Percentiles rank a stretch among this genome's conserved stretches.
Conservation (phyloP, 1,140 invertebrate genomes). For the Pseudomyrmex flavicornis region DNA sequence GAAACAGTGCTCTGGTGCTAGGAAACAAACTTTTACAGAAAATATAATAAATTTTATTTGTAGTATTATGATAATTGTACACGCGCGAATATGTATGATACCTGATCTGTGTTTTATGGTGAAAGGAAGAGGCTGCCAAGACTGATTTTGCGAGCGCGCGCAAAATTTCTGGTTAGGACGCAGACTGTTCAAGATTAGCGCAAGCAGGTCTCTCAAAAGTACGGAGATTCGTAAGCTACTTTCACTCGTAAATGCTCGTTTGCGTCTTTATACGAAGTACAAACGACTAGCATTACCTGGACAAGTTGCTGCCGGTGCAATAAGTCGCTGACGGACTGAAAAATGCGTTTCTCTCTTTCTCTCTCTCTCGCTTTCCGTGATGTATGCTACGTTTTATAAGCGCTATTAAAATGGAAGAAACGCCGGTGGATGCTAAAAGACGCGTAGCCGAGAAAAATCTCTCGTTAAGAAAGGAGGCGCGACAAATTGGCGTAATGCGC, state of each 20-base stretch:
- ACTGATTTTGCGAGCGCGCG: slow-evolving; percentile 30
- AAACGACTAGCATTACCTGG: slow-evolving; percentile 50
- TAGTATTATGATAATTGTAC: neutral
- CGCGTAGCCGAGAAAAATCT: slow-evolving; percentile 32
- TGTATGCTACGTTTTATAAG: slow-evolving; percentile 44
- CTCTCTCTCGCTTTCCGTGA: slow-evolving; percentile 37
- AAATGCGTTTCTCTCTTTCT: slow-evolving; percentile 45
- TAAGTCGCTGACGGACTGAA: slow-evolving; percentile 31
- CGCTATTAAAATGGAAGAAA: slow-evolving; percentile 50
- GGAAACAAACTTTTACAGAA: too few species aligned
- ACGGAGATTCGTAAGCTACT: slow-evolving; percentile 48
- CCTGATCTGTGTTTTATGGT: slow-evolving; percentile 1
- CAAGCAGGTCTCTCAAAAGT: slow-evolving; percentile 36
- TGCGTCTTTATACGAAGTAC: slow-evolving; percentile 57
- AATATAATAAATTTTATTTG: too few species aligned
- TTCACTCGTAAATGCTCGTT: slow-evolving; percentile 61
- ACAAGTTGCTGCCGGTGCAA: slow-evolving; percentile 42
- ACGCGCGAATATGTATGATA: slow-evolving; percentile 19
- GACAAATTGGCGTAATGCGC: slow-evolving; percentile 55
- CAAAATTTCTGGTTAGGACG: slow-evolving; percentile 46
- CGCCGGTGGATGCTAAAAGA: slow-evolving; percentile 25
- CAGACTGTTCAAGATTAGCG: slow-evolving; percentile 1
- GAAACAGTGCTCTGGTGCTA: too few species aligned
- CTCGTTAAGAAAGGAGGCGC: slow-evolving; percentile 54
- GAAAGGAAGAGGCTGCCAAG: neutral